Evolutionary conservation across 2,797 vertebrate genomes (phyloP).

Genomic region (Galagoides demidoff): DNA sequence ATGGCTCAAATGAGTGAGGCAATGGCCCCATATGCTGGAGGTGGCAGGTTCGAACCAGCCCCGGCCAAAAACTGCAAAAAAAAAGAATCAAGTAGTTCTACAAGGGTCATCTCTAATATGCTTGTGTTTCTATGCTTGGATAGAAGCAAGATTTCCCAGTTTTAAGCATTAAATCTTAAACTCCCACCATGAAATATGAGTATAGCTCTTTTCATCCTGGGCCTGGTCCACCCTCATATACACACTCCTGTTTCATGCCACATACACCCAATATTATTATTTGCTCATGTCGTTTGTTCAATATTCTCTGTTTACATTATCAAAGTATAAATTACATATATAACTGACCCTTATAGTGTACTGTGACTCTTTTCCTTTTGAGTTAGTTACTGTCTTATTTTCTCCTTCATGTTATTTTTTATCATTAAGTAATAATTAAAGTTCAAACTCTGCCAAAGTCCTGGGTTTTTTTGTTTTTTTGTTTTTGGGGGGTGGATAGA

Average conservation of each 20-base stretch:
- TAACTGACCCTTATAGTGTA: background rate
- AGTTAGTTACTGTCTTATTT: background rate
- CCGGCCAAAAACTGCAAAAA: too few species aligned
- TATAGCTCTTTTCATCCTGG: background rate
- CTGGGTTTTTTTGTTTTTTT: background rate
- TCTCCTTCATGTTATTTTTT: constrained; percentile 12
- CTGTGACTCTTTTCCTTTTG: constrained; percentile 27
- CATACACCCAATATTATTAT: background rate
- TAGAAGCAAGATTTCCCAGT: too few species aligned
- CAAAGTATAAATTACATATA: constrained; percentile 35
- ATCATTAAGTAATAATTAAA: constrained; percentile 32
- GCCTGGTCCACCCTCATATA: background rate
- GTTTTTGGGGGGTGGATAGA: too few species aligned
- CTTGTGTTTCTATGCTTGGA: background rate
- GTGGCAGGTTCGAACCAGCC: too few species aligned
- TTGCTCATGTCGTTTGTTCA: background rate
- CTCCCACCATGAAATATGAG: background rate
- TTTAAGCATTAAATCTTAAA: constrained; percentile 3
- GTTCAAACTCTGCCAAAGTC: background rate
- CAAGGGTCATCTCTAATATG: background rate
- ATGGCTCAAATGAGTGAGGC: too few species aligned
- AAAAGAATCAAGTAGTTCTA: background rate
- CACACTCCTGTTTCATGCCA: background rate
- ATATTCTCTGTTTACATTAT: constrained; percentile 2
- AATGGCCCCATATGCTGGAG: too few species aligned